phyloP scores from a whole-genome alignment of 2,888 invertebrate species.

The Thymelicus sylvestris region DNA sequence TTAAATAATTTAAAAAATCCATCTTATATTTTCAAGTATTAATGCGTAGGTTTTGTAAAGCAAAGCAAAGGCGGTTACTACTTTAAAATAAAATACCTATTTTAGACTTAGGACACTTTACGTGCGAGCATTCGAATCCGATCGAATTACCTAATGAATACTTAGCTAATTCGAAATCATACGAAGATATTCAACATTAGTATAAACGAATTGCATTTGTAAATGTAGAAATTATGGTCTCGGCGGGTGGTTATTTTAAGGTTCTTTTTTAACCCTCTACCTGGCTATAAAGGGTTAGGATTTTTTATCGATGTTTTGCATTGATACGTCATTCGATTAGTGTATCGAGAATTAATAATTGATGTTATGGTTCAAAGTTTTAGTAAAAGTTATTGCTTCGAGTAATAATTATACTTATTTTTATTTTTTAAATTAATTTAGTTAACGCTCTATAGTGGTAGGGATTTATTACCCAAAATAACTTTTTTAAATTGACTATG shows the following conservation, averaged over 20 bases:
- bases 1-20: no score
- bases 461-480: no score
- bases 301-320: slow-evolving; percentile 6
- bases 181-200: slow-evolving; percentile 47
- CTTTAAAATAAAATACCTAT: no score
- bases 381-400: no score
- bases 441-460: no score
- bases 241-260: slow-evolving; percentile 9
- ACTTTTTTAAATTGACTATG: no score
- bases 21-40: no score
- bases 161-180: slow-evolving; percentile 59
- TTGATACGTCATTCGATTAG: neutral
- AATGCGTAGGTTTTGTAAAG: no score
- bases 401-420: no score
- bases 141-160: slow-evolving; percentile 30
- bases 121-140: neutral
- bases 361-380: neutral
- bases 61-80: no score
- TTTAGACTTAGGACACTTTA: slow-evolving; percentile 12
- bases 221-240: slow-evolving; percentile 47
- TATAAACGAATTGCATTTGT: slow-evolving; percentile 57
- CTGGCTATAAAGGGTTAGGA: slow-evolving; percentile 10
- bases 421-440: no score
- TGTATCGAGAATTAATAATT: neutral
- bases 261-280: slow-evolving; percentile 34